phyloP scores from a whole-genome alignment of 2,113 vertebrate genomes.

The Lutjanus erythropterus region DNA sequence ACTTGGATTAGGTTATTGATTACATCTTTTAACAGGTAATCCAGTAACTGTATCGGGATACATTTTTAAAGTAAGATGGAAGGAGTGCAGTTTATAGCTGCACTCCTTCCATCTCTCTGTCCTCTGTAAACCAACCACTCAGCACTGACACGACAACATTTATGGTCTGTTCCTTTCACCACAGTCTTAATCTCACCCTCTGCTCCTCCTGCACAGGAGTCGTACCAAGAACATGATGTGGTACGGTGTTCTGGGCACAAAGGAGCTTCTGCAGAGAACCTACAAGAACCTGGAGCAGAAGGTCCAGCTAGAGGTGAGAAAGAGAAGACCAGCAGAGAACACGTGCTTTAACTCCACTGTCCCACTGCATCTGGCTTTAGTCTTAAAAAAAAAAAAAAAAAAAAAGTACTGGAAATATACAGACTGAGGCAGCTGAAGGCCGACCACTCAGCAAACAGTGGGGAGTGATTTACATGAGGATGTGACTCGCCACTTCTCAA shows the following conservation, averaged over 20 bases:
- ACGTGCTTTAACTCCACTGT: neutral
- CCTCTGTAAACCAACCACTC: neutral
- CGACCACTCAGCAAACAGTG: neutral
- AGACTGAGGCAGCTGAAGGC: neutral
- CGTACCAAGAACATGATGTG: constrained; percentile 99
- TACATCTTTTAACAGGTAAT: too few relatives aligned
- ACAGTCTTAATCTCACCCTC: neutral
- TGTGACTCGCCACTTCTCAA: neutral
- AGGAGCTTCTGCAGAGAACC: constrained; percentile 95
- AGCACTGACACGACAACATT: neutral
- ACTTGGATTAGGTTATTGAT: too few relatives aligned
- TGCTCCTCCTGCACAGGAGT: constrained; percentile 85
- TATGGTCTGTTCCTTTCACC: neutral
- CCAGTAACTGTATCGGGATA: too few relatives aligned
- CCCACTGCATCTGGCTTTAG: too few relatives aligned
- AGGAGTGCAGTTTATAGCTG: neutral
- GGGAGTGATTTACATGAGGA: neutral
- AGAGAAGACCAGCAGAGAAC: neutral
- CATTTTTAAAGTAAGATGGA: too few relatives aligned
- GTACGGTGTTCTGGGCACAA: constrained; percentile 97
- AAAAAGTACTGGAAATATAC: too few relatives aligned
- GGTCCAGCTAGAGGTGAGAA: constrained; percentile 95
- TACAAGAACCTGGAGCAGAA: constrained; percentile 99
- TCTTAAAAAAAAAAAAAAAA: neutral
- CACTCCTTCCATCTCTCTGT: neutral